Evolutionary conservation across 1,140 invertebrate genomes (phyloP).

Genomic region (Neodiprion lecontei): DNA sequence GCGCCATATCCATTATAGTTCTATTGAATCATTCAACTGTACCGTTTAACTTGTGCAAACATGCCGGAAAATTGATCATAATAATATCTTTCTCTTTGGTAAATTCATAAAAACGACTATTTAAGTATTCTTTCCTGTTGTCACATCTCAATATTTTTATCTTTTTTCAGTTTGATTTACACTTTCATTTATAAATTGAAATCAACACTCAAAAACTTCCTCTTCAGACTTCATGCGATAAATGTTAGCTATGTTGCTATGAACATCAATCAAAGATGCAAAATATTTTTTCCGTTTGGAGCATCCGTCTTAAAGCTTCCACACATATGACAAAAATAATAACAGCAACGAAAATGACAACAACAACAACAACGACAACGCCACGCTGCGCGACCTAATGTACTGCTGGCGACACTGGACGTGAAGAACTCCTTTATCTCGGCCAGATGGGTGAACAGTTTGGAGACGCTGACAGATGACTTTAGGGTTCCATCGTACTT

Average conservation of each 20-base stretch:
- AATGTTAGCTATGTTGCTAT: conserved; percentile 23
- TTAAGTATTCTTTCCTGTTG: conserved; percentile 40
- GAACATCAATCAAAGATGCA: conserved; percentile 30
- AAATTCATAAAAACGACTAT: conserved; percentile 32
- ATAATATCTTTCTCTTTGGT: conserved; percentile 27
- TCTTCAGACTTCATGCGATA: conserved; percentile 21
- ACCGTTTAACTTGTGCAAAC: conserved; percentile 34
- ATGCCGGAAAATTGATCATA: conserved; percentile 27
- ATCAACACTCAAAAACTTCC: conserved; percentile 20
- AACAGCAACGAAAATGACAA: too few relatives aligned
- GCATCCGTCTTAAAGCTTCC: conserved; percentile 38
- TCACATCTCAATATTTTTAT: conserved; percentile 39
- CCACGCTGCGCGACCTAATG: too few relatives aligned
- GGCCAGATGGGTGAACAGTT: too few relatives aligned
- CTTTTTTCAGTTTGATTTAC: conserved; percentile 33
- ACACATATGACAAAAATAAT: conserved; percentile 31
- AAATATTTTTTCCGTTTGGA: conserved; percentile 28
- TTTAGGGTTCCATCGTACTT: too few relatives aligned
- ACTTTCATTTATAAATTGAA: conserved; percentile 24
- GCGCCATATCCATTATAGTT: conserved; percentile 34
- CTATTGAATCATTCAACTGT: conserved; percentile 32
- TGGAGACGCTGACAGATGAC: too few relatives aligned
- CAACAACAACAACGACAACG: too few relatives aligned
- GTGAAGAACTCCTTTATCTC: too few relatives aligned
- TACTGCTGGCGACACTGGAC: too few relatives aligned